phyloP scores from a whole-genome alignment of 2,113 vertebrate genomes.

The Anolis carolinensis region DNA sequence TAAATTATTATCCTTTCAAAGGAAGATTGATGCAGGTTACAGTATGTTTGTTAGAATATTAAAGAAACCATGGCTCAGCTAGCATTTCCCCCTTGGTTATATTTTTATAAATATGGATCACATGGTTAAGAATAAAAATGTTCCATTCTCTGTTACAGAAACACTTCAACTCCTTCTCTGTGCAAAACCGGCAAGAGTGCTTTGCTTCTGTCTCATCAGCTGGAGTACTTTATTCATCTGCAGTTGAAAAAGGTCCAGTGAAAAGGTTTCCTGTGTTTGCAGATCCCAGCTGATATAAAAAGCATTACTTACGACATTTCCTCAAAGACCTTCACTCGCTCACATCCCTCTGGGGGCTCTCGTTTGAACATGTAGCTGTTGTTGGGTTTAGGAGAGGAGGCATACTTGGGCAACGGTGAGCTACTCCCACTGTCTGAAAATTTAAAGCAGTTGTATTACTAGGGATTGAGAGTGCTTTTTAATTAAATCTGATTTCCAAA shows the following conservation, averaged over 20 bases:
- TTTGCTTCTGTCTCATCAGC: slow-evolving; percentile 75
- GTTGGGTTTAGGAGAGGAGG: slow-evolving; percentile 98
- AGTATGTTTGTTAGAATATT: slow-evolving; percentile 25
- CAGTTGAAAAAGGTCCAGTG: slow-evolving; percentile 71
- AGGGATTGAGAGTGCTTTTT: slow-evolving; percentile 77
- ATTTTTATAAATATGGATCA: slow-evolving; percentile 58
- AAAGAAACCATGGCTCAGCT: slow-evolving; percentile 50
- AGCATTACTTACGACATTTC: slow-evolving; percentile 92
- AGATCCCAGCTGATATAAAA: slow-evolving; percentile 78
- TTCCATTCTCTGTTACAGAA: slow-evolving; percentile 49
- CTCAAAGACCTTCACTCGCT: slow-evolving; percentile 98
- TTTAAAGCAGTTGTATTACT: slow-evolving; percentile 83
- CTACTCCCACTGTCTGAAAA: slow-evolving; percentile 91
- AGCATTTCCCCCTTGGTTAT: slow-evolving; percentile 52
- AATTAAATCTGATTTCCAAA: slow-evolving; percentile 77
- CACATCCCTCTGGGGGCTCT: slow-evolving; percentile 97
- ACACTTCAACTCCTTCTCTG: slow-evolving; percentile 61
- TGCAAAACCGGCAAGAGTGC: slow-evolving; percentile 62
- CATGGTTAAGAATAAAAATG: slow-evolving; percentile 53
- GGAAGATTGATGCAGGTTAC: slow-evolving; percentile 19
- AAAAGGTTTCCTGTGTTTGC: slow-evolving; percentile 75
- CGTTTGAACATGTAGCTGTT: slow-evolving; percentile 99
- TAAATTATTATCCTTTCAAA: slow-evolving; percentile 4
- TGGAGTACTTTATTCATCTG: slow-evolving; percentile 77
- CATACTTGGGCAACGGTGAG: slow-evolving; percentile 96